phyloP scores from a whole-genome alignment of 1,140 invertebrate genomes.

The Ostrea edulis region DNA sequence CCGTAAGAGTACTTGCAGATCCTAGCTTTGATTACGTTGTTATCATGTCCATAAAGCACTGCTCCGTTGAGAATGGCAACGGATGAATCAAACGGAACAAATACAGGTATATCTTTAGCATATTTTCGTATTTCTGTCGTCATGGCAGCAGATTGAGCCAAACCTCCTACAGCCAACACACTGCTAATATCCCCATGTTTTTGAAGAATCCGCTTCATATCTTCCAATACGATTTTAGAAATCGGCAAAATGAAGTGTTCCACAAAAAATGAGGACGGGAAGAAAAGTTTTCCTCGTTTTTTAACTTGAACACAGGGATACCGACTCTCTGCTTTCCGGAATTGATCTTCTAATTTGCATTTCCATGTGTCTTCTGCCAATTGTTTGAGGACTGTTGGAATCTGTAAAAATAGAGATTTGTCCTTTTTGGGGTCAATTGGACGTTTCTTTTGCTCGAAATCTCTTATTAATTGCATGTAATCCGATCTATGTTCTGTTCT shows the following conservation, averaged over 20 bases:
- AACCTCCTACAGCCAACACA: slow-evolving; percentile 10
- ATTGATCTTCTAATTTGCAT: neutral
- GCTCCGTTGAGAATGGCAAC: neutral
- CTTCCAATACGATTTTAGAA: neutral
- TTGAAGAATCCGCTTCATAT: neutral
- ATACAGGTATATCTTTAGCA: slow-evolving; percentile 23
- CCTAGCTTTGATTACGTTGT: slow-evolving; percentile 5
- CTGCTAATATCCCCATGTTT: neutral
- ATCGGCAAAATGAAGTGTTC: neutral
- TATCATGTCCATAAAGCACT: slow-evolving; percentile 27
- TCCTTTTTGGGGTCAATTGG: neutral
- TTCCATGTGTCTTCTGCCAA: neutral
- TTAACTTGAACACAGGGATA: neutral
- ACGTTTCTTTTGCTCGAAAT: slow-evolving; percentile 35
- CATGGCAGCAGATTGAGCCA: neutral
- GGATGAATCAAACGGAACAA: slow-evolving; percentile 2
- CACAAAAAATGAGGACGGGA: neutral
- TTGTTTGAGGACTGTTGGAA: neutral
- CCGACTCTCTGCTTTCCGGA: neutral
- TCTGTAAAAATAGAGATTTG: neutral
- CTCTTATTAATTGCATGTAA: slow-evolving; percentile 1
- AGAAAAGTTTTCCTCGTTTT: neutral
- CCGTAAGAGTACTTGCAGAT: slow-evolving; percentile 20
- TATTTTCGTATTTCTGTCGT: neutral
- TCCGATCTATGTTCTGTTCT: slow-evolving; percentile 17